Evolutionary conservation across 2,113 vertebrate genomes (phyloP).

Genomic region (Diphyllodes magnificus): DNA sequence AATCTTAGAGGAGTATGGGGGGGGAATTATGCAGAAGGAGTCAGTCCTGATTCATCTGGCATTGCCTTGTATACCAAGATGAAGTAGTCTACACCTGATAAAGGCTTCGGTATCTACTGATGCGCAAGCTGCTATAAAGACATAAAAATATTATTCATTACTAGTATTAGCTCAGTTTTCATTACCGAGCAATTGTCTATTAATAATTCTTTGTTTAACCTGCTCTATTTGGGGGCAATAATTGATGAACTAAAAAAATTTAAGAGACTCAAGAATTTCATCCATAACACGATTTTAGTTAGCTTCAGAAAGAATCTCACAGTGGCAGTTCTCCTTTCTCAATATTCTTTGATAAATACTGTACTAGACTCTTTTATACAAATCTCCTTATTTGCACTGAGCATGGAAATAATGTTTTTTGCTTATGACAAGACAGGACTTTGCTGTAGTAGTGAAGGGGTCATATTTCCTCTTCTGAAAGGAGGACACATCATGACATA

Average conservation of each 20-base stretch:
- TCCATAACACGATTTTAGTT: neutral
- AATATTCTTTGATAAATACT: neutral
- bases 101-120: neutral
- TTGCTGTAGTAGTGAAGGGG: neutral
- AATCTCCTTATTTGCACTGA: neutral
- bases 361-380: neutral
- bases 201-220: neutral
- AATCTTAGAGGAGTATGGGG: fast-evolving
- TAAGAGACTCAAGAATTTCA: neutral
- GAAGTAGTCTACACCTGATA: neutral
- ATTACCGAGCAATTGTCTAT: neutral
- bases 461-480: neutral
- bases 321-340: neutral
- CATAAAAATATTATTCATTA: neutral
- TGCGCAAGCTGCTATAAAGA: neutral
- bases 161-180: neutral
- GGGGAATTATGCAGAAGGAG: neutral
- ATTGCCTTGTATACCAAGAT: neutral
- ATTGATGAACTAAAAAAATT: neutral
- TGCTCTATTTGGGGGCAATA: fast-evolving
- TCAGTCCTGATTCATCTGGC: neutral
- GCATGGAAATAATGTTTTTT: neutral
- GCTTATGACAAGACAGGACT: neutral
- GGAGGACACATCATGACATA: neutral
- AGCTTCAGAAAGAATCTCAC: neutral